Evolutionary conservation across 2,797 vertebrate genomes (phyloP), one percentile per base, ranked within the genome.

Genomic region (Manis crassicaudata): DNA sequence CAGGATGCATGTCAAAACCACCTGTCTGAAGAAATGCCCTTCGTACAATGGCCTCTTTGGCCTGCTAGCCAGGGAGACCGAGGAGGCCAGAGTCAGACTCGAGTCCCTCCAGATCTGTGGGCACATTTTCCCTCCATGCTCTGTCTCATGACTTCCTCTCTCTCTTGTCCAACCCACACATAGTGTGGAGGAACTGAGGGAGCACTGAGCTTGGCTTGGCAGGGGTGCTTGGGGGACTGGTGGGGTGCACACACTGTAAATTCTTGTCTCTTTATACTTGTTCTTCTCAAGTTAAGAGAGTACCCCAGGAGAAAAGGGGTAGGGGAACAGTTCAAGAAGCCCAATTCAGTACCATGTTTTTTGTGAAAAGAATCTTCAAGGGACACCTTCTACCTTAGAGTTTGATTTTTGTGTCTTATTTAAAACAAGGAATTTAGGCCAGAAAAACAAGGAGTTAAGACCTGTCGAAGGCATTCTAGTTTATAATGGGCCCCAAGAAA

Each of bases 391-490:
- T 13, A 75, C 32, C 1, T 75, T 80, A 21, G 21, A 50, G 73
- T 96, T 95, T 85, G 32, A 35, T 5, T 63, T 93, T 60, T 86
- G 90, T 35, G 58, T n/a, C 7, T 95, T 90, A 80, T 79, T 96
- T 18, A 89, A 97, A 80, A 54, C n/a, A 11, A 84, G 65, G 72
- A 46, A 67, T 93, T 27, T 29, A 56, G 62, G 23, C 29, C 50
- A 29, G 52, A 56, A 86, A 83, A 86, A 67, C 1, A 86, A 79
- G 25, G 52, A 27, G 6, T 70, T 88, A 58, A 65, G 18, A 72
- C 56, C 50, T 23, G 75, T 4, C 11, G 56, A 82, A 73, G 58
- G 40, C 32, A 29, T 29, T 27, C 0, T 65, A 82, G 43, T 73
- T 85, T 81, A 65, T 32, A 76, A 60, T 46, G 67, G n/a, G 40